Evolutionary conservation across 2,113 vertebrate species (phyloP), one percentile per base, ranked within the genome.

Genomic region (Sus scrofa): DNA sequence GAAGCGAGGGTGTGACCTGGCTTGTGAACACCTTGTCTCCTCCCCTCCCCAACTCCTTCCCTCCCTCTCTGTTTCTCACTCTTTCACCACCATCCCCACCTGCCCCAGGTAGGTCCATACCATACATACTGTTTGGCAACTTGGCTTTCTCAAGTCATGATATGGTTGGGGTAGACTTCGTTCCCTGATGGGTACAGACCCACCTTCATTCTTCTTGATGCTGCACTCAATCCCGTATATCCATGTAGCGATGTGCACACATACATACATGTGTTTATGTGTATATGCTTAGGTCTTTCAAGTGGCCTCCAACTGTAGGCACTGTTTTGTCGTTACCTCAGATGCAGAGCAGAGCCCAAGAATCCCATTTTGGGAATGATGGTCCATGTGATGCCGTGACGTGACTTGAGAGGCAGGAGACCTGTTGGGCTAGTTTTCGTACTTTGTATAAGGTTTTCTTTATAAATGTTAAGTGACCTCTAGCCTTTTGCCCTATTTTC

Each of bases 171-270:
- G 18, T 52, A 39, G 34, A 81, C 20, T 83, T 82, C 8, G 83
- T 89, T 92, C 39, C 14, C 14, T 20, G 19, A 34, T 18, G 60
- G 26, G 10, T 44, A 56, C 34, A 34, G 62, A 14, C 3, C 22
- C 37, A 37, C 39, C 50, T 63, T 91, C 9, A 14, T 86, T 95
- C 54, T 37, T 95, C 81, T 34, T 34, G 85, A 81, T 81, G 54
- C 24, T 73, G 39, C 14, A 16, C 6, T 44, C 37, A 71, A 62
- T 75, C 63, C 68, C 15, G 6, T 52, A 50, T 81, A 37, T 18
- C 34, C 77, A 27, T 37, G 26, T 18, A 9, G 50, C 6, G 39
- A 10, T 34, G 1, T 0, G 26, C 30, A 44, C 19, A 39, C 22
- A 8, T 14, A 82, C 19, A 22, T 7, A n/a, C 22, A 8, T 14